Base-by-base conservation (phyloP, 2,113 vertebrate genomes). In the Macquaria ambigua region DNA sequence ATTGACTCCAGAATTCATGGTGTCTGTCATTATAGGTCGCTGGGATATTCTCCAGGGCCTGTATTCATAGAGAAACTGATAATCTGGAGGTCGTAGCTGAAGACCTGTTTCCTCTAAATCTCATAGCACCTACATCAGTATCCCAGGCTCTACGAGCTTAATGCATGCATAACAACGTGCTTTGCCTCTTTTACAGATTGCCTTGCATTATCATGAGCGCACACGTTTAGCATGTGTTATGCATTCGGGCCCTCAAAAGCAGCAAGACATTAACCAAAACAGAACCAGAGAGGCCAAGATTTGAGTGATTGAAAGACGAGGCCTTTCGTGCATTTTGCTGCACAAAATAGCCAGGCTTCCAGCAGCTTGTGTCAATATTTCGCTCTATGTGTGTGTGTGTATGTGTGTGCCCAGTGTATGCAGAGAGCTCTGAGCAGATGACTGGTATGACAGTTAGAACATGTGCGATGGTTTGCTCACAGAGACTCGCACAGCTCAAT, bases 1-100 rank as follows among this genome's bases (percentile, higher is more conserved):
- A 92, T 93, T 94, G 93, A 94, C 94, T 95, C 91, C 89, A 93
- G 87, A 90, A 93, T 92, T 91, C 93, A 93, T 89, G 81, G 87
- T 92, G 84, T 93, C 92, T 93, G 92, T 89, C 88, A 84, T 90
- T 84, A 74, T 72, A 73, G 85, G 86, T 77, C 70, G 43, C 83
- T n/a, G 81, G 79, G 90, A 90, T 76, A 69, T 89, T 88, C 86
- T 92, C 87, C 87, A 84, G 83, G 89, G 91, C 18, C 82, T 8
- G 69, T 20, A 59, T 74, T 89, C 68, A 66, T n/a, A 50, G 73
- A 87, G 84, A 80, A 82, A 34, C 77, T 56, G 78, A 87, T 87
- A 63, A 88, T 84, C 79, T 80, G 58, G 73, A 84, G 77, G 78
- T 81, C 18, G 2, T 8, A 55, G 73, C 80, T 12, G 72, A 70